Evolutionary conservation across 2,888 invertebrate genomes (phyloP).

Genomic region (Calameuta pallipes): DNA sequence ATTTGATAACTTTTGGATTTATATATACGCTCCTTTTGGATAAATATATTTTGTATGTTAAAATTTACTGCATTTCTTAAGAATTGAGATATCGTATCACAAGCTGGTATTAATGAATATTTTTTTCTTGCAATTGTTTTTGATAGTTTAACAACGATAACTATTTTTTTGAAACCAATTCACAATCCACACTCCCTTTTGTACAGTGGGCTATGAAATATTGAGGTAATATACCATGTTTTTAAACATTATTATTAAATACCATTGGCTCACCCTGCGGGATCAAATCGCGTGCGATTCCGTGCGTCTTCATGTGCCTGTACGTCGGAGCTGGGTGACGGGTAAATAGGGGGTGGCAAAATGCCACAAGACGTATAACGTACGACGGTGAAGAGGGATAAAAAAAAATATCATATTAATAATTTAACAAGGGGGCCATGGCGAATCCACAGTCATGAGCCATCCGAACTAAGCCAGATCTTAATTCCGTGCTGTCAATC

Average conservation of each 20-base stretch:
- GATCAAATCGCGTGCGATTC: neutral
- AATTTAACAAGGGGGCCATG: neutral
- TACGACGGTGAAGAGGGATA: neutral
- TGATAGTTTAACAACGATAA: neutral
- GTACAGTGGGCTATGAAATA: neutral
- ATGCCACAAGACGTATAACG: neutral
- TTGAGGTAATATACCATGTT: neutral
- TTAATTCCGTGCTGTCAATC: constrained; percentile 26
- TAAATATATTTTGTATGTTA: neutral
- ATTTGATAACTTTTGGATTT: neutral
- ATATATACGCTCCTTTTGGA: neutral
- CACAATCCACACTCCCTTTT: neutral
- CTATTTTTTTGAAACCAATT: neutral
- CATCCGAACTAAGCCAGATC: neutral
- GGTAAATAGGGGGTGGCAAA: neutral
- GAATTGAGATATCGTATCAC: neutral
- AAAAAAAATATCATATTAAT: neutral
- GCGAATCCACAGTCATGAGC: neutral
- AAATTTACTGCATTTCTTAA: neutral
- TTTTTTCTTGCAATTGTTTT: neutral
- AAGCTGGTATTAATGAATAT: neutral
- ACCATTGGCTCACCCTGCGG: neutral
- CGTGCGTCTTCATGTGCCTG: neutral
- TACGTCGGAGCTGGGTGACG: neutral
- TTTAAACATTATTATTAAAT: neutral